Evolutionary conservation across 2,797 vertebrate genomes (phyloP), one percentile per base, ranked within the genome.

Genomic region (Potorous gilbertii): DNA sequence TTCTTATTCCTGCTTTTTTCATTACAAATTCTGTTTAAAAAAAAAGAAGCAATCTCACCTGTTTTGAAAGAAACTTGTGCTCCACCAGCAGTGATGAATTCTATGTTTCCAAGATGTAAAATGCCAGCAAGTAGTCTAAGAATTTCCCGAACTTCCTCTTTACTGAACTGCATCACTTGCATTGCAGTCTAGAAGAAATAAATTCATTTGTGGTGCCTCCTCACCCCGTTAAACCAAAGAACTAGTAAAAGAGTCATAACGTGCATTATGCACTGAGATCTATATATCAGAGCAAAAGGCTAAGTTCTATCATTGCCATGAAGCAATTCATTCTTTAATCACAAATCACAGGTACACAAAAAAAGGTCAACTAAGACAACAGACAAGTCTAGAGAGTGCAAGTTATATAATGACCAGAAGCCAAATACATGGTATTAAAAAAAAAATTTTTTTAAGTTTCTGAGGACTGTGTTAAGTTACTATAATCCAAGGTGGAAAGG

Each of bases 61-160:
- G 99, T 98, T 98, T 99, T 99, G 97, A 99, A 99, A 97, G 99
- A 99, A 90, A 99, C 99, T 56, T 99, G 99, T 0, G 99, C 99
- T 87, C 99, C 99, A 2, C 99, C 99, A 14, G 99, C 99, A 55
- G 99, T 99, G 98, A 99, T 99, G 94, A 99, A 99, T 96, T 99
- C 99, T 27, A 99, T 98, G 91, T 99, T 99, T 90, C 99, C 99
- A 0, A 99, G 96, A 87, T 99, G 99, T n/a, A 99, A 98, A 97
- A 99, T 98, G 54, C 99, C 99, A 18, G 99, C 99, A 94, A 99
- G 99, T 92, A 99, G 98, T 96, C 99, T 99, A 97, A 99, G 97
- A 97, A 99, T 98, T 97, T 99, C 99, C 57, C 90, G 98, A 29
- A 99, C 99, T 96, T 99, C 99, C 96, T 99, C 99, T 96, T 98